Base-by-base conservation (phyloP, 2,113 vertebrate species). In the Ceuthmochares aereus region DNA sequence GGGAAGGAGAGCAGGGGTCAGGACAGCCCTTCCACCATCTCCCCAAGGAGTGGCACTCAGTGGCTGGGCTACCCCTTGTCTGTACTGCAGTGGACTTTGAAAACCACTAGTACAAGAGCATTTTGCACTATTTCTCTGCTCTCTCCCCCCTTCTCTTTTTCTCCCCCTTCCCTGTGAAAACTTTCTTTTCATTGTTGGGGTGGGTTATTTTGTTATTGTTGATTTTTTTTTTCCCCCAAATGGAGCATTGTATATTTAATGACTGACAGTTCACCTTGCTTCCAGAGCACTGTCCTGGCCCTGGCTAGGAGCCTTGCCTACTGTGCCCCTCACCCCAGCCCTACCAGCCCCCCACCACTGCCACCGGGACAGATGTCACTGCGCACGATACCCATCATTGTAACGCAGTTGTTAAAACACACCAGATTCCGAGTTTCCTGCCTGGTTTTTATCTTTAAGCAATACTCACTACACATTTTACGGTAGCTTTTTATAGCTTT, bases 391-490 rank as follows among this genome's bases (percentile, higher is more conserved):
- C 96, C 94, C 92, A 94, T 97, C 91, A 0, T 91, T 92, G 70
- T 96, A 98, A 97, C 84, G 96, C 97, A 94, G 93, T 95, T 89
- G 92, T 96, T 97, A 97, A 91, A 94, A 96, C 97, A 97, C 95
- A 97, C 97, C 98, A 97, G 98, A 98, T 99, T 99, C 98, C 98
- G 97, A 97, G 96, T 97, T 98, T 98, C 98, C 98, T 98, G 96
- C 97, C 96, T 98, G 98, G 98, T 98, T 97, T 97, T 94, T 96
- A 97, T 97, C 97, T 96, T 97, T 96, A 98, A 97, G 97, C 98
- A 98, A 98, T 98, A 98, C 97, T 98, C 98, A 99, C 98, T 98
- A 93, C 98, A 98, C 98, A 97, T 98, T 97, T 97, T 98, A 98
- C 98, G 97, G 92, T 97, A 98, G 98, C 95, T 99, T 98, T 98